These are phyloP conservation scores for Aphaenogaster floridana DNA, from an alignment of 1,140 invertebrate species.

Conservation along the genomic window DNA sequence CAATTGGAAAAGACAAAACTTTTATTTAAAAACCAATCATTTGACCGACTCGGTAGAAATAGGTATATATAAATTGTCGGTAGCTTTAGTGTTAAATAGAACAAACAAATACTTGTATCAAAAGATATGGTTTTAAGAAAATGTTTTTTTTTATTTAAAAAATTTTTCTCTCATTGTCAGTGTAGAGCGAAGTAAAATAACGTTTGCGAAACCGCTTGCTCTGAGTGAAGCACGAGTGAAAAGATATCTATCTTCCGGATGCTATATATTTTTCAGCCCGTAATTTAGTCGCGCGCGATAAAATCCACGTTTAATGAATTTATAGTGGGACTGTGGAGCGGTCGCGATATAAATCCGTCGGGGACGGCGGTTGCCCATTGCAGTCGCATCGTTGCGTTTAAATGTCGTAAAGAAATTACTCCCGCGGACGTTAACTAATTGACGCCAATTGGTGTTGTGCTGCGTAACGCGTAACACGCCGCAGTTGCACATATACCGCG, in stretches of 20 bases:
- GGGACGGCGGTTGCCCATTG: background rate
- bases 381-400: slow-evolving; percentile 68
- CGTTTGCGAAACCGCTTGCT: no score
- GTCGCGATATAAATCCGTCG: slow-evolving; percentile 19
- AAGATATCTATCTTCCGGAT: background rate
- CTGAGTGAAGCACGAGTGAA: background rate
- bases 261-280: background rate
- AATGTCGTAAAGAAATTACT: slow-evolving; percentile 77
- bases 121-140: no score
- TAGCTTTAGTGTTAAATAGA: no score
- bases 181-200: slow-evolving; percentile 11
- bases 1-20: no score
- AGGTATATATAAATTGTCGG: no score
- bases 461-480: slow-evolving; percentile 28
- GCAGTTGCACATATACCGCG: background rate
- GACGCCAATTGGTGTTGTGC: slow-evolving; percentile 78
- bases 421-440: slow-evolving; percentile 74
- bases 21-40: no score
- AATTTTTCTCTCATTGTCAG: no score
- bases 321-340: background rate
- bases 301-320: slow-evolving; percentile 40
- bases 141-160: no score
- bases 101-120: no score
- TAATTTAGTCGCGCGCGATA: slow-evolving; percentile 19
- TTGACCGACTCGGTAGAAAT: no score